These are phyloP conservation scores for Harpagoxenus sublaevis DNA, from an alignment of 2,888 invertebrate species.

Conservation along the genomic window DNA sequence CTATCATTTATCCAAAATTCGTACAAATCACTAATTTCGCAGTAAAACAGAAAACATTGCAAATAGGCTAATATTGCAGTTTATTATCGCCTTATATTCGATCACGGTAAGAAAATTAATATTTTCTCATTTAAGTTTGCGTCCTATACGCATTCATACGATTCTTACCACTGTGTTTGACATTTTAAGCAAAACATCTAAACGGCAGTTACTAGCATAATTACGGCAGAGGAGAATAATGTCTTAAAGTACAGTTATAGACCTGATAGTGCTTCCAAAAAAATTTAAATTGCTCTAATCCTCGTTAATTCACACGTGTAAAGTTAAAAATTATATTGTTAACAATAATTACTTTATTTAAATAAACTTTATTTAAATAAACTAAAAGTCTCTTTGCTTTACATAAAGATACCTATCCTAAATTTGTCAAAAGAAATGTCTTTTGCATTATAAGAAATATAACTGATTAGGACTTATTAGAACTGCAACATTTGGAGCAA, in stretches of 20 bases:
- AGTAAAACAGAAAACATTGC: slow-evolving; percentile 59
- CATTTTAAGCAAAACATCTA: slow-evolving; percentile 61
- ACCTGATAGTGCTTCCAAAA: slow-evolving; percentile 4
- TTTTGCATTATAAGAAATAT: slow-evolving; percentile 37
- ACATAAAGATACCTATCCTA: slow-evolving; percentile 10
- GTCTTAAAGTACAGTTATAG: slow-evolving; percentile 43
- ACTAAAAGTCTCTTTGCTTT: slow-evolving; percentile 1
- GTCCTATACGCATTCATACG: neutral
- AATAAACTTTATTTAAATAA: slow-evolving; percentile 25
- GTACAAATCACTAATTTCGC: slow-evolving; percentile 44
- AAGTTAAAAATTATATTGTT: slow-evolving; percentile 39
- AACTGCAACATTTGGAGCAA: slow-evolving; percentile 90
- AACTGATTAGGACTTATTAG: slow-evolving; percentile 86
- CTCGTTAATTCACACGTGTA: neutral
- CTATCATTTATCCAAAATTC: slow-evolving; percentile 43
- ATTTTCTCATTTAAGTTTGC: slow-evolving; percentile 42
- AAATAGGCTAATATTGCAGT: slow-evolving; percentile 67
- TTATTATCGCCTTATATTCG: slow-evolving; percentile 72
- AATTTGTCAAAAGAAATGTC: slow-evolving; percentile 17
- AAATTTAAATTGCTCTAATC: slow-evolving; percentile 28
- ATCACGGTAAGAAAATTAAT: slow-evolving; percentile 61
- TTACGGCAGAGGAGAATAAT: slow-evolving; percentile 60
- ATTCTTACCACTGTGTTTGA: slow-evolving; percentile 46
- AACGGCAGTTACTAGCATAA: slow-evolving; percentile 73
- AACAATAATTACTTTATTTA: slow-evolving; percentile 25